Evolutionary conservation across 92 coral and sea anemone genomes (phyloP).

Genomic region (Parazoanthus atlanticus): DNA sequence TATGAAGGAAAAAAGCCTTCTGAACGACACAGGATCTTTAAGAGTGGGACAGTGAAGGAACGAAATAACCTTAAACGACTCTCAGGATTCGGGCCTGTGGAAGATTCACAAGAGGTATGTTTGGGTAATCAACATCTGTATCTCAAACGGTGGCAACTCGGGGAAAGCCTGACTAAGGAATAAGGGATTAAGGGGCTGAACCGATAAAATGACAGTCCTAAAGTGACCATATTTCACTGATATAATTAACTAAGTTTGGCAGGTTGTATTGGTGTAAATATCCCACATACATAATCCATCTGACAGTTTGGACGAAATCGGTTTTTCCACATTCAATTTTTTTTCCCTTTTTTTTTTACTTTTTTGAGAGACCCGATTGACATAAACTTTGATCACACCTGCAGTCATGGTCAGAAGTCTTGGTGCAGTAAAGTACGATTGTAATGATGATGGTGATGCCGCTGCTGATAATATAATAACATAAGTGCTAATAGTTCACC

Average conservation of each 20-base stretch:
- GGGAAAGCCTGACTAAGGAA: neutral
- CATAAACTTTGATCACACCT: too few relatives aligned
- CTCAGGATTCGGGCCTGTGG: constrained; percentile 90
- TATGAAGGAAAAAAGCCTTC: constrained; percentile 64
- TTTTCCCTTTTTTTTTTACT: too few relatives aligned
- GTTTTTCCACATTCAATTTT: too few relatives aligned
- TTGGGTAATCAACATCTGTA: neutral
- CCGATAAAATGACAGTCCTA: neutral
- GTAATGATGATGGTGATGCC: neutral
- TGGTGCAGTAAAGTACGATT: too few relatives aligned
- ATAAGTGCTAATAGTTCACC: neutral
- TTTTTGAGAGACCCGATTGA: too few relatives aligned
- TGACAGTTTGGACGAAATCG: neutral
- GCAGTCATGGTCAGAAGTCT: too few relatives aligned
- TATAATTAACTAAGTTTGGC: too few relatives aligned
- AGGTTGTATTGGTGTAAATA: too few relatives aligned
- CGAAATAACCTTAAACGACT: constrained; percentile 59
- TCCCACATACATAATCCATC: too few relatives aligned
- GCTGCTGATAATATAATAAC: neutral
- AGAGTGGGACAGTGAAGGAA: constrained; percentile 62
- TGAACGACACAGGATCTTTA: constrained; percentile 69
- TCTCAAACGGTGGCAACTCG: neutral
- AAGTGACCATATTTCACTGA: too few relatives aligned
- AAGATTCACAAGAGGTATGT: constrained; percentile 64
- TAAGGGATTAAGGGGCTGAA: neutral